These are phyloP conservation scores for Hypothenemus hampei DNA, from an alignment of 1,140 invertebrate genomes.

Conservation along the genomic window DNA sequence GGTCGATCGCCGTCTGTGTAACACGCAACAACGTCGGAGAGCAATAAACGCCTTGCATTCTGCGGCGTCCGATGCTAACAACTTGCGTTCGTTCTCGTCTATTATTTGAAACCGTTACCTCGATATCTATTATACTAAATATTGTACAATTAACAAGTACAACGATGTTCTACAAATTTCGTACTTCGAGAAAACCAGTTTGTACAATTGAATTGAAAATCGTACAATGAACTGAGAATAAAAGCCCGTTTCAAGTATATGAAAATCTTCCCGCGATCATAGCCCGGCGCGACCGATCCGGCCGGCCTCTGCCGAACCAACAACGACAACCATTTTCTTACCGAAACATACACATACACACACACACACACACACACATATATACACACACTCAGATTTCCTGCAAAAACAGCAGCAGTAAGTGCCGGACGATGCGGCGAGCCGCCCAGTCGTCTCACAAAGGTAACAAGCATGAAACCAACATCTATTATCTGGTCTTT, in stretches of 20 bases:
- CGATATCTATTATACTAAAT: neutral
- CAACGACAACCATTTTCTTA: neutral
- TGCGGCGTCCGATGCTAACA: neutral
- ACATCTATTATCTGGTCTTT: neutral
- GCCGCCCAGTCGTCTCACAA: conserved; percentile 39
- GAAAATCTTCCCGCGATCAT: too few relatives aligned
- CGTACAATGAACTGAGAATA: too few relatives aligned
- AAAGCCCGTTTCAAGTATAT: too few relatives aligned
- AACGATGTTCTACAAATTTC: too few relatives aligned
- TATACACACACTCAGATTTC: conserved; percentile 1
- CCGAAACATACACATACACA: neutral
- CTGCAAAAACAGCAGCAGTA: conserved; percentile 7
- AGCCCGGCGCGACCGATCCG: too few relatives aligned
- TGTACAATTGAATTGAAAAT: too few relatives aligned
- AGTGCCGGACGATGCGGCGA: conserved; percentile 20
- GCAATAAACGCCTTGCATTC: conserved; percentile 1
- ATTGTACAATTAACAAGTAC: neutral
- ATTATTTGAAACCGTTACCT: neutral
- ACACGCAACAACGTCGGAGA: neutral
- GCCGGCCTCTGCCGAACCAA: neutral
- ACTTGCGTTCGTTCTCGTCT: conserved; percentile 1
- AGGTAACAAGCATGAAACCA: conserved; percentile 38
- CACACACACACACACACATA: too few relatives aligned
- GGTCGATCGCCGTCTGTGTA: neutral
- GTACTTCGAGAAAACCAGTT: too few relatives aligned